These are phyloP conservation scores for Priocnemis perturbator DNA, from an alignment of 2,888 invertebrate species.

Conservation along the genomic window DNA sequence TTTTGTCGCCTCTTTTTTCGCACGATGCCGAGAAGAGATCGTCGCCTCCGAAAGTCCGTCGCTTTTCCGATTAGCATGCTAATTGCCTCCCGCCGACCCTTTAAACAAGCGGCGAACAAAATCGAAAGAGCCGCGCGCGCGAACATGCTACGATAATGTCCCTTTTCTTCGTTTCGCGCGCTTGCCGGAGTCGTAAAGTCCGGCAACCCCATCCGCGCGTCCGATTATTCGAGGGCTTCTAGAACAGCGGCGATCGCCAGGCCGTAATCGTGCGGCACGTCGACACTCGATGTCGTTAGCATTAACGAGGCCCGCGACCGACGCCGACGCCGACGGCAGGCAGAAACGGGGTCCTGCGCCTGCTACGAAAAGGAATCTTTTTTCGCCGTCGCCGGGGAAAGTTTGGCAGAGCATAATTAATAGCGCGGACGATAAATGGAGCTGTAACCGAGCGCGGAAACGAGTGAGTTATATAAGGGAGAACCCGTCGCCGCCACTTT, in stretches of 20 bases:
- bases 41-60: conserved; percentile 36
- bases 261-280: neutral
- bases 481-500: neutral
- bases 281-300: too few species aligned
- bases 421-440: conserved; percentile 5
- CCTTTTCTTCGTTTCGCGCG: too few species aligned
- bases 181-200: too few species aligned
- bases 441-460: conserved; percentile 6
- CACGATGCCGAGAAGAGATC: neutral
- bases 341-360: too few species aligned
- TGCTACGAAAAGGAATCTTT: neutral
- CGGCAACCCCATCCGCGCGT: conserved; percentile 8
- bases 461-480: conserved; percentile 8
- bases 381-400: neutral
- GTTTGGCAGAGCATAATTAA: conserved; percentile 5
- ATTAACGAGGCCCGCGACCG: neutral
- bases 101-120: conserved; percentile 60
- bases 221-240: neutral
- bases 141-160: too few species aligned
- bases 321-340: neutral
- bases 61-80: conserved; percentile 58
- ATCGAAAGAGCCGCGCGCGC: conserved; percentile 22
- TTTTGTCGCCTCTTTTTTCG: neutral
- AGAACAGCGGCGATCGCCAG: neutral
- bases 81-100: conserved; percentile 58